Base-by-base conservation (phyloP, 1,140 invertebrate species). In the Nephila pilipes region DNA sequence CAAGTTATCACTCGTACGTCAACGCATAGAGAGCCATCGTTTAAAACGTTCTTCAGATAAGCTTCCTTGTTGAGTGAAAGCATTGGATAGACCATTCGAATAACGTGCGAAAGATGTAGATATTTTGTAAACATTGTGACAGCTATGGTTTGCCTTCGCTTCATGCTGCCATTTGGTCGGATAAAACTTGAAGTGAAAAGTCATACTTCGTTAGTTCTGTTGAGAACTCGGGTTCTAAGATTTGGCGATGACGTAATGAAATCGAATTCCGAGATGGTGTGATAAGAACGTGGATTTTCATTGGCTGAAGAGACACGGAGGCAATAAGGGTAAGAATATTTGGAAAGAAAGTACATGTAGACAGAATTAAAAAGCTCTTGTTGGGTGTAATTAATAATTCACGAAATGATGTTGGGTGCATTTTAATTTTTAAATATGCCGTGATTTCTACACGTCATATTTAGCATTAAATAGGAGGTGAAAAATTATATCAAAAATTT, bases 91-190 rank as follows among this genome's bases (percentile, higher is more conserved):
- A 8, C 55, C 55, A 55, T 87, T 87, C 60, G 29, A 87, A 87
- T 60, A 87, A 93, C 85, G 83, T 93, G 91, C 63, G 83, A 93
- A 85, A 87, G 65, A 79, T 75, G 91, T 36, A 87, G 25, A 87
- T 87, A 93, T 93, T 93, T 93, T 93, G 91, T 93, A 93, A 93
- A 93, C 91, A 93, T 58, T 92, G 90, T 92, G 90, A 92, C 90
- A 92, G 90, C 80, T 92, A 85, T 38, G 46, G 29, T 57, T 81
- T 46, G 57, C 87, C n/a, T 63, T 83, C 12, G 5, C 16, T 60
- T 63, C 25, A 10, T 12, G n/a, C 85, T 32, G 57, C 57, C 57
- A 25, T 83, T 18, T 25, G 5, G 14, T 12, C 10, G 22, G 32
- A 55, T 32, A 83, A 83, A 54, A 25, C 22, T 22, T 14, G 25